Conservation (phyloP, 30 jellyfish, hydroid and myxozoan genomes). For the Cassiopea xamachana region DNA sequence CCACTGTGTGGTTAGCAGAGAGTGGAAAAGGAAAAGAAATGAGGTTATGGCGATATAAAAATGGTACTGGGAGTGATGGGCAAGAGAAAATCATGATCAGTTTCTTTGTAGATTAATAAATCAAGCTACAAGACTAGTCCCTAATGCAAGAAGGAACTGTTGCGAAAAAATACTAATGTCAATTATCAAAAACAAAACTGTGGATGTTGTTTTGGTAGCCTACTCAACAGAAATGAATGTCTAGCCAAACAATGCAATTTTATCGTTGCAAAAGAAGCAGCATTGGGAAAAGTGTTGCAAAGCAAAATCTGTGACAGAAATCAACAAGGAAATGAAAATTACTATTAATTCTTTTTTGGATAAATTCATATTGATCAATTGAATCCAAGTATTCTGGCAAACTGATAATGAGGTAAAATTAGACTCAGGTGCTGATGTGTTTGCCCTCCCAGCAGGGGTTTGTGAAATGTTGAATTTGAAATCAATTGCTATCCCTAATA, state of each 20-base stretch:
- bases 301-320: neutral
- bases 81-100: too few relatives aligned
- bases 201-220: slow-evolving; percentile 8
- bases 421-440: slow-evolving; percentile 49
- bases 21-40: too few relatives aligned
- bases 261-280: slow-evolving; percentile 20
- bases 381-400: neutral
- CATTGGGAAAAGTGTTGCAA: slow-evolving; percentile 49
- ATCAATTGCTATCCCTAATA: too few relatives aligned
- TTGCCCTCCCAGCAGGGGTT: slow-evolving; percentile 18
- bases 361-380: slow-evolving; percentile 5
- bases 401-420: slow-evolving; percentile 7
- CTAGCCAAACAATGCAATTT: slow-evolving; percentile 11
- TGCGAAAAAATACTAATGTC: neutral
- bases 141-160: neutral
- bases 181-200: slow-evolving; percentile 19
- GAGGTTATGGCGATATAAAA: too few relatives aligned
- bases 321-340: neutral
- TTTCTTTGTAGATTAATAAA: too few relatives aligned
- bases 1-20: too few relatives aligned
- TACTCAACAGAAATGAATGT: slow-evolving; percentile 20
- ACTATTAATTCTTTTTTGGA: neutral
- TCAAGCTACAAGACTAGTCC: too few relatives aligned
- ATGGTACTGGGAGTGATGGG: too few relatives aligned
- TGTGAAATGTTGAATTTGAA: neutral